phyloP scores from a whole-genome alignment of 1,140 invertebrate genomes.

The Gryllus bimaculatus region DNA sequence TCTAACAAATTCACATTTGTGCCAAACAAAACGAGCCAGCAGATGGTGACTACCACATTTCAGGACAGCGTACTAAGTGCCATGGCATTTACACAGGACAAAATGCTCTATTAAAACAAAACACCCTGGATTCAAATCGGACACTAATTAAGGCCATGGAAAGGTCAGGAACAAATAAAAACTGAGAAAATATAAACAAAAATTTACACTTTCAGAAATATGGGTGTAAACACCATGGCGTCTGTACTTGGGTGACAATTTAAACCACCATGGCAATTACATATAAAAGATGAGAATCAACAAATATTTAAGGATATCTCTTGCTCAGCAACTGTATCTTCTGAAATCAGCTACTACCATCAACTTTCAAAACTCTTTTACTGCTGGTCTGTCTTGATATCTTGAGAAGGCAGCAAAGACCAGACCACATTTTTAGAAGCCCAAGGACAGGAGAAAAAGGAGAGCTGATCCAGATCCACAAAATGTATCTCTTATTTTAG shows the following conservation, averaged over 20 bases:
- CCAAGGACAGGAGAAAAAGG: neutral
- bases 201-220: neutral
- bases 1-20: no score
- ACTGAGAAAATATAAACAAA: neutral
- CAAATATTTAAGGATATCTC: neutral
- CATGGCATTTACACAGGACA: neutral
- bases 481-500: neutral
- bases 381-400: neutral
- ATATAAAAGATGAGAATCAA: neutral
- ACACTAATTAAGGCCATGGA: neutral
- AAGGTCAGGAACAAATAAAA: neutral
- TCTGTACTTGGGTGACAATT: slow-evolving; percentile 1
- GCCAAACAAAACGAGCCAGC: neutral
- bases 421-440: neutral
- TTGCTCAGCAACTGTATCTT: slow-evolving; percentile 1
- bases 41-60: neutral
- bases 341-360: neutral
- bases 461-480: neutral
- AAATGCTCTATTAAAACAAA: neutral
- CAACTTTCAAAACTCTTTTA: neutral
- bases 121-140: neutral
- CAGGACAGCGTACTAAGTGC: neutral
- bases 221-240: neutral
- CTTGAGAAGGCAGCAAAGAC: neutral
- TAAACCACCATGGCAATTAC: neutral